Evolutionary conservation across 2,888 invertebrate genomes (phyloP).

Genomic region (Creontiades dilutus): DNA sequence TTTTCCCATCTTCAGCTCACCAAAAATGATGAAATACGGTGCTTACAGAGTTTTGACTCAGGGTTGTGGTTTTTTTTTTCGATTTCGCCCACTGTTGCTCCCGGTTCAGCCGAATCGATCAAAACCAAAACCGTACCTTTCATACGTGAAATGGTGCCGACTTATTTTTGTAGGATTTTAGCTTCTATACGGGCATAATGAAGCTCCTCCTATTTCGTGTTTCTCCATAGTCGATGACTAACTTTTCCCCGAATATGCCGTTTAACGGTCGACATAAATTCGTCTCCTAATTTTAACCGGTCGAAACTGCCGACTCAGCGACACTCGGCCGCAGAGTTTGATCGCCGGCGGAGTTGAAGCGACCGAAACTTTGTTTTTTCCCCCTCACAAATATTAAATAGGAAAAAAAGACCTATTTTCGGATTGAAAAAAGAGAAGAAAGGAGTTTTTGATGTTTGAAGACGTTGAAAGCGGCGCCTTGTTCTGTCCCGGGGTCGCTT

Average conservation of each 20-base stretch:
- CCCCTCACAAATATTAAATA: background rate
- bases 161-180: too few species aligned
- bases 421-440: background rate
- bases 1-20: too few species aligned
- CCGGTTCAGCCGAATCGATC: too few species aligned
- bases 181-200: background rate
- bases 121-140: too few species aligned
- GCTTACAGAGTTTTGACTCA: too few species aligned
- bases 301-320: constrained; percentile 10
- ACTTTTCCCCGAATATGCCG: background rate
- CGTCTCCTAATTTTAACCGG: constrained; percentile 14
- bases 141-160: too few species aligned
- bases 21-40: too few species aligned
- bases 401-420: background rate
- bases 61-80: too few species aligned
- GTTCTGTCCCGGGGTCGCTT: background rate
- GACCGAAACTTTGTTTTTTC: background rate
- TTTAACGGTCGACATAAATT: constrained; percentile 30
- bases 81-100: too few species aligned
- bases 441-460: constrained; percentile 30
- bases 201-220: background rate
- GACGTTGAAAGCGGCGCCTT: background rate
- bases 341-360: constrained; percentile 1
- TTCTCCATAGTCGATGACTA: background rate
- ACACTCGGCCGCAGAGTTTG: background rate